phyloP scores from a whole-genome alignment of 2,797 vertebrate species.

The Mionectes olivaceus region DNA sequence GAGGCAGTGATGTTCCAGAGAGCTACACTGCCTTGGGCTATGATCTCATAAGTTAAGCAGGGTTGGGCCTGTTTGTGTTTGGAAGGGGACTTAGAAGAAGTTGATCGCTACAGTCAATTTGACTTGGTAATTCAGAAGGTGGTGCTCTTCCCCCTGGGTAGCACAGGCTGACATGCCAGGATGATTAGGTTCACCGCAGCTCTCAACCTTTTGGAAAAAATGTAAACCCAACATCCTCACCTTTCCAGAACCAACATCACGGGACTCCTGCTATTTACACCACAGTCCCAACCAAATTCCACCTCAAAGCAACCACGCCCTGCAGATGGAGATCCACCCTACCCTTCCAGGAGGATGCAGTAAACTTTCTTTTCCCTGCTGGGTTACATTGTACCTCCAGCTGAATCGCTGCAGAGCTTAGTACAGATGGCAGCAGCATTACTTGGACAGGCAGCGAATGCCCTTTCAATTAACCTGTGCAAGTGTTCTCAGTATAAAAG shows the following conservation, averaged over 20 bases:
- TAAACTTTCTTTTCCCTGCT: background rate
- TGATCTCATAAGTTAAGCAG: constrained; percentile 41
- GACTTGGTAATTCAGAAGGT: constrained; percentile 64
- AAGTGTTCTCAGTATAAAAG: background rate
- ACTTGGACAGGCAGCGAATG: background rate
- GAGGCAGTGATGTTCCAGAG: constrained; percentile 20
- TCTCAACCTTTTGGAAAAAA: constrained; percentile 30
- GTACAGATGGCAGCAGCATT: background rate
- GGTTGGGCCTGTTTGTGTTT: constrained; percentile 39
- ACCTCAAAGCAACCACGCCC: constrained; percentile 16
- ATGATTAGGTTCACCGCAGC: constrained; percentile 1
- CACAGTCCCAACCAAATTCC: constrained; percentile 40
- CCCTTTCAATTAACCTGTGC: background rate
- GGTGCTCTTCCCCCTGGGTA: constrained; percentile 59
- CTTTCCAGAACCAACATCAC: background rate
- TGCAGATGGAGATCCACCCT: constrained; percentile 44
- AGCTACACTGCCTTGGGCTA: constrained; percentile 19
- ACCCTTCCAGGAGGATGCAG: constrained; percentile 7
- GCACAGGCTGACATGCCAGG: background rate
- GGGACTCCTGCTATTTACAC: constrained; percentile 16
- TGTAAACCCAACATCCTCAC: constrained; percentile 37
- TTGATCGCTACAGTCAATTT: constrained; percentile 38
- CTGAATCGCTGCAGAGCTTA: background rate
- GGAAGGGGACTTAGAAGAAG: constrained; percentile 12
- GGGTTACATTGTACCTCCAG: background rate